phyloP scores from a whole-genome alignment of 1,140 invertebrate genomes.

The Telenomus remus region DNA sequence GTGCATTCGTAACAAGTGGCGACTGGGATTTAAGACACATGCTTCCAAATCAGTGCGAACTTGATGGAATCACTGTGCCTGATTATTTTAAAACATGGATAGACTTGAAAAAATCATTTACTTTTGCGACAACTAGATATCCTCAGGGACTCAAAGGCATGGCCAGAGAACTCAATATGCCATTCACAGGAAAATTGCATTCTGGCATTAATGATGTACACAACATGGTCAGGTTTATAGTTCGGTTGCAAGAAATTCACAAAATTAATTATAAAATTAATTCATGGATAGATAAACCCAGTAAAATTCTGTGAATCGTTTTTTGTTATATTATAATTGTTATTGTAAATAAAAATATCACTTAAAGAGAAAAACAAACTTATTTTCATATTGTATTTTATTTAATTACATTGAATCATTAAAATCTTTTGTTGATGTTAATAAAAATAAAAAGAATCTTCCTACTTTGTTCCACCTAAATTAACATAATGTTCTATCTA shows the following conservation, averaged over 20 bases:
- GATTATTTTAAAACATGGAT: constrained; percentile 78
- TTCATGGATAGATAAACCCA: constrained; percentile 24
- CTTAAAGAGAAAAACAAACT: background rate
- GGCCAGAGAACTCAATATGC: constrained; percentile 59
- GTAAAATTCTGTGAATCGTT: background rate
- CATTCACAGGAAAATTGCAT: constrained; percentile 64
- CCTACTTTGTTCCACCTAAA: too few species aligned
- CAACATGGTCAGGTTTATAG: constrained; percentile 67
- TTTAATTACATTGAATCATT: too few species aligned
- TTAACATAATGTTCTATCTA: too few species aligned
- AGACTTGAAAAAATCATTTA: constrained; percentile 77
- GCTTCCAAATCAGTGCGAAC: constrained; percentile 77
- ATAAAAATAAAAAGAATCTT: too few species aligned
- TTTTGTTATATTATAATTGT: too few species aligned
- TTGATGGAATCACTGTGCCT: constrained; percentile 72
- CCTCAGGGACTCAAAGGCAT: constrained; percentile 67
- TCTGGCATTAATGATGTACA: constrained; percentile 68
- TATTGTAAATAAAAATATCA: background rate
- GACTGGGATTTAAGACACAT: constrained; percentile 81
- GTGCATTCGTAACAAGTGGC: constrained; percentile 79
- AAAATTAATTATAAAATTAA: constrained; percentile 62
- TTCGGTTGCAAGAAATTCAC: constrained; percentile 47
- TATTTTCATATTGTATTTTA: too few species aligned
- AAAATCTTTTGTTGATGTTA: too few species aligned
- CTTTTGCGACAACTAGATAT: constrained; percentile 57